Evolutionary conservation across 1,140 invertebrate species (phyloP).

Genomic region (Prorops nasuta): DNA sequence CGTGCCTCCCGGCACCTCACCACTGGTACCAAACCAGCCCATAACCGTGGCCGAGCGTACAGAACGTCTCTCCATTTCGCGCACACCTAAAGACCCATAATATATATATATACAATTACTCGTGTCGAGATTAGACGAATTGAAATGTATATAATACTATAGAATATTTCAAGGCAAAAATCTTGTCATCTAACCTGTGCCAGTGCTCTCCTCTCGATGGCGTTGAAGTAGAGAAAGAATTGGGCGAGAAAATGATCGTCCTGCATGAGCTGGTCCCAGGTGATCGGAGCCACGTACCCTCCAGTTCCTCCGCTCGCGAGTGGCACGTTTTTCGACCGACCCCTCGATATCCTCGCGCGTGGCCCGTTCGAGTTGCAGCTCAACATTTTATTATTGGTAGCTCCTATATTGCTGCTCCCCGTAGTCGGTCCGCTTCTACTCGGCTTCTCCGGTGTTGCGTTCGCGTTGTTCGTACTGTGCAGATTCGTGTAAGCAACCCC

Average conservation of each 20-base stretch:
- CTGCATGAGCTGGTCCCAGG: constrained; percentile 74
- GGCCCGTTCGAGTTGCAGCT: constrained; percentile 30
- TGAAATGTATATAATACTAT: neutral
- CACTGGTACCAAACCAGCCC: constrained; percentile 79
- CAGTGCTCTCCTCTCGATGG: constrained; percentile 73
- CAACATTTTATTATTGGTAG: constrained; percentile 40
- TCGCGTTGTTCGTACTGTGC: constrained; percentile 45
- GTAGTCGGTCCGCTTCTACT: constrained; percentile 45
- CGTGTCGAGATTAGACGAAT: neutral
- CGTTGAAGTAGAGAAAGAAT: constrained; percentile 84
- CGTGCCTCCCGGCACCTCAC: constrained; percentile 80
- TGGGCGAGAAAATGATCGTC: constrained; percentile 80
- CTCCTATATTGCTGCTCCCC: constrained; percentile 29
- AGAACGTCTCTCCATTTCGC: constrained; percentile 82
- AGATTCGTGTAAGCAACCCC: constrained; percentile 51
- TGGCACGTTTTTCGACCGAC: constrained; percentile 37
- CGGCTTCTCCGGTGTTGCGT: constrained; percentile 57
- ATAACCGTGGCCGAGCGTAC: constrained; percentile 79
- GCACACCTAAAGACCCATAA: constrained; percentile 60
- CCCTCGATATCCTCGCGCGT: constrained; percentile 37
- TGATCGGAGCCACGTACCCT: constrained; percentile 52
- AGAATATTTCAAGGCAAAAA: constrained; percentile 8
- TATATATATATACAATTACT: neutral
- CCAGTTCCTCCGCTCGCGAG: constrained; percentile 47
- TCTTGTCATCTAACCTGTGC: constrained; percentile 64